Evolutionary conservation across 1,140 invertebrate genomes (phyloP), one percentile per base, ranked within the genome.

Genomic region (Drosophila pectinifera): DNA sequence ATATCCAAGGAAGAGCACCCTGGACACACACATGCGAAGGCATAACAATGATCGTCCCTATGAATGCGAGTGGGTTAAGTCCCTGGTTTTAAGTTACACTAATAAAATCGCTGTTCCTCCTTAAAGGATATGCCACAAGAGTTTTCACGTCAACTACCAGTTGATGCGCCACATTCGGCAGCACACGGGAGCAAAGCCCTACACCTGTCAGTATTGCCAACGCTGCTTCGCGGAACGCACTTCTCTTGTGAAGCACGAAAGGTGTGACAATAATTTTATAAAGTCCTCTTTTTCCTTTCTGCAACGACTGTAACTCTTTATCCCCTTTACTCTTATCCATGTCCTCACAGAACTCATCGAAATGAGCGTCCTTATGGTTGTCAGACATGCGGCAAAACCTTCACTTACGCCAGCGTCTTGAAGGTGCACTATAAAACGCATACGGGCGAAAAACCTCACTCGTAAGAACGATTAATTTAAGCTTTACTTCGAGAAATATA

Each of bases 311-410:
- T n/a, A n/a, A n/a, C n/a, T n/a, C n/a, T n/a, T n/a, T n/a, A n/a
- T n/a, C 22, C 22, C 4, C 22, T 20, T 43, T 56, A n/a, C 14
- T 8, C 5, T 55, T 24, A 13, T 5, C 0, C 2, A 0, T 16
- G 14, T 10, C 5, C 6, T 1, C 14, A 7, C 46, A 92, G 91
- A 39, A 91, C 82, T 11, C 97, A 98, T 92, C 96, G 95, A 2
- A 97, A 97, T 3, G 96, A 96, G 76, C 92, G 95, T 10, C 96
- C 96, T 0, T 96, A 95, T 74, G 93, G 94, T 34, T 96, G 96
- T 64, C 93, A 93, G 0, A 94, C 93, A 0, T 96, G 96, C 81
- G 94, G 94, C 1, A 96, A 96, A 86, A 94, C 95, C 0, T 97
- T 96, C 83, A 95, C 95, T 28, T 94, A 94, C n/a, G 94, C 94